Conservation (phyloP, 1,140 invertebrate species). For the Diploscapter pachys region DNA sequence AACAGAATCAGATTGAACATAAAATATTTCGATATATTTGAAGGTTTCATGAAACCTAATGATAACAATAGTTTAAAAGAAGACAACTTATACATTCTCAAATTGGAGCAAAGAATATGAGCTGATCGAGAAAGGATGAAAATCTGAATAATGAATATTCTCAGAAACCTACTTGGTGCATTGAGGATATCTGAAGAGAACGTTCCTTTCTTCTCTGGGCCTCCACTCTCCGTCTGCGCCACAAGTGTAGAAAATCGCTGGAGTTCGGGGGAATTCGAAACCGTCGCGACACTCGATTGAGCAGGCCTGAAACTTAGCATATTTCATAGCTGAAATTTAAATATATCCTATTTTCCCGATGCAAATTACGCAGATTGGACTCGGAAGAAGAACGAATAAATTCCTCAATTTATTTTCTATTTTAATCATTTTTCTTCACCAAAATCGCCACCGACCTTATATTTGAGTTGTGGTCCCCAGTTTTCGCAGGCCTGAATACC, state of each 20-base stretch:
- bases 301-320: conserved; percentile 66
- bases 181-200: conserved; percentile 53
- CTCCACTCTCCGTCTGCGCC: conserved; percentile 93
- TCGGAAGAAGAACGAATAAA: no score
- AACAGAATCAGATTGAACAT: neutral
- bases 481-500: conserved; percentile 85
- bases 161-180: conserved; percentile 48
- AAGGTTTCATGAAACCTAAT: neutral
- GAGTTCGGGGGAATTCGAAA: conserved; percentile 79
- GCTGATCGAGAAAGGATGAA: neutral
- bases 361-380: no score
- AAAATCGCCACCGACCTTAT: conserved; percentile 65
- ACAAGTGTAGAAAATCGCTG: conserved; percentile 91
- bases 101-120: neutral
- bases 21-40: neutral
- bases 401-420: no score
- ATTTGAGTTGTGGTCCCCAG: conserved; percentile 91
- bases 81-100: neutral
- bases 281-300: conserved; percentile 78
- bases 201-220: conserved; percentile 69
- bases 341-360: neutral
- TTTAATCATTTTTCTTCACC: no score
- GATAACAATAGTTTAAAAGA: neutral
- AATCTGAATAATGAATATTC: neutral
- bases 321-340: neutral